Base-by-base conservation (phyloP, 64 coral and sea anemone species). In the Pocillopora verrucosa region DNA sequence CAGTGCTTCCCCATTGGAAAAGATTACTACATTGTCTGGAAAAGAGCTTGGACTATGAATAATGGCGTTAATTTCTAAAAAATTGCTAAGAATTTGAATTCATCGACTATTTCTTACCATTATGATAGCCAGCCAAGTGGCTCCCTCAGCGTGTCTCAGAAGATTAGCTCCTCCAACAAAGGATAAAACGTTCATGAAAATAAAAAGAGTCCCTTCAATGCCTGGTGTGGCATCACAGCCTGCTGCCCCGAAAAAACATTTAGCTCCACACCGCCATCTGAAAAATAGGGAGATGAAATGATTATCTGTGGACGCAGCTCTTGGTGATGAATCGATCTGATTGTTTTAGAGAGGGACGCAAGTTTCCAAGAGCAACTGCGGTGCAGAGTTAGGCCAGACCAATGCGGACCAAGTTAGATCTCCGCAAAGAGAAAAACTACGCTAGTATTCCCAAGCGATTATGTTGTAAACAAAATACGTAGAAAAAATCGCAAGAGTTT, bases 181-280 rank as follows among this genome's bases (percentile, higher is more conserved):
- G 80, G 20, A 64, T 11, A 92, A 16, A n/a, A 92, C 87, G 76
- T 88, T 92, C 90, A 94, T 98, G 2, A 83, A 16, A 34, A 94
- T 87, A 67, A 94, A 98, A 70, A 98, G 35, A 0, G 96, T 74
- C 58, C 96, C 96, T 16, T 93, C 80, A 2, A 80, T 74, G 19
- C 96, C 96, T 35, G 74, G 37, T 30, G 59, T 77, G 13, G 60
- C 25, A 72, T 16, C 65, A 24, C 96, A 98, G 30, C 96, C 87
- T 38, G 90, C 87, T 41, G 77, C 87, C 7, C 93, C 92, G 19
- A 98, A 94, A 36, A 98, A 98, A 90, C 92, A 94, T 20, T 78
- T 87, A 2, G 94, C 13, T 77, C 96, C 96, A 84, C 87, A 92
- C 89, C 87, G 90, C 96, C 96, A 98, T 59, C 96, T 98, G 61